Percentiles rank a stretch among this genome's conserved stretches.
Evolutionary conservation across 2,113 vertebrate species (phyloP).

Genomic region (Pardalotus punctatus): DNA sequence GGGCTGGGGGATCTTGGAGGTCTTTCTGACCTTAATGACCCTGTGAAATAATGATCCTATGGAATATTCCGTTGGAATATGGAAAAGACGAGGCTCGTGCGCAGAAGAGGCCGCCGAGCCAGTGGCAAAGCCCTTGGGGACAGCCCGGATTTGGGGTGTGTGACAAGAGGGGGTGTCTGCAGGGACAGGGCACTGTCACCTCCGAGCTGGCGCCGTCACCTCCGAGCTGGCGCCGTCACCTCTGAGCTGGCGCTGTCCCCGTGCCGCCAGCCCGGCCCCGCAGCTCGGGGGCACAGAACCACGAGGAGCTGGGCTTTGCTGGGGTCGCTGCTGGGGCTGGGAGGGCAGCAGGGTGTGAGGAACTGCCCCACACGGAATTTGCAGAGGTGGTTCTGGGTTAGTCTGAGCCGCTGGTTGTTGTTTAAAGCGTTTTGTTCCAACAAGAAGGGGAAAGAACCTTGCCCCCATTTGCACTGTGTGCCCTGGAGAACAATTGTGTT

Average conservation of each 20-base stretch:
- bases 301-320: not conserved
- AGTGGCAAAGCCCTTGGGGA: not conserved
- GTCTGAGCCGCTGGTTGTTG: not conserved
- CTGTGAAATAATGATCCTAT: fast-evolving
- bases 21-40: not conserved
- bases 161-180: not conserved
- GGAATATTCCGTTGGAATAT: fast-evolving
- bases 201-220: too few relatives aligned
- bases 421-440: not conserved
- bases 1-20: not conserved
- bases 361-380: fast-evolving
- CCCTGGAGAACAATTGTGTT: not conserved
- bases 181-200: not conserved
- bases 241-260: too few relatives aligned
- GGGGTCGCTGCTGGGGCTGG: not conserved
- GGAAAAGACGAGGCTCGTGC: not conserved
- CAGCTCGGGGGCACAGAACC: too few relatives aligned
- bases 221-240: too few relatives aligned
- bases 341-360: not conserved
- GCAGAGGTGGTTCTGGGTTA: not conserved
- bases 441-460: not conserved
- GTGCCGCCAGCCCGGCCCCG: too few relatives aligned
- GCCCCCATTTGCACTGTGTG: not conserved
- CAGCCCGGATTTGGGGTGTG: not conserved
- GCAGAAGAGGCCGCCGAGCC: not conserved